Evolutionary conservation across 2,888 invertebrate genomes (phyloP).

Genomic region (Dasypogon diadema): DNA sequence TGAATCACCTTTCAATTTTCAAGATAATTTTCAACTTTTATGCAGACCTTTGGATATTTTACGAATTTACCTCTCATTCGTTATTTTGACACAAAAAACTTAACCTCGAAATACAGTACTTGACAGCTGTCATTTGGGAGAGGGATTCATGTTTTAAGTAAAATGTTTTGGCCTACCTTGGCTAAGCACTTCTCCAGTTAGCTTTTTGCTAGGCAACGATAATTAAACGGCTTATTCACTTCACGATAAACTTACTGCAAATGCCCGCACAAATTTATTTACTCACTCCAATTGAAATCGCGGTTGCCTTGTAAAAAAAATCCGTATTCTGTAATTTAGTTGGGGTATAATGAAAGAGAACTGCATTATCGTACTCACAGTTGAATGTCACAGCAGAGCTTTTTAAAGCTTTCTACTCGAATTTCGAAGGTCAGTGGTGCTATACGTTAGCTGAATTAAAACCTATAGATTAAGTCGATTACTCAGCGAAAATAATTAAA

Average conservation of each 20-base stretch:
- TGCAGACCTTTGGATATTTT: background rate
- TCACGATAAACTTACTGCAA: background rate
- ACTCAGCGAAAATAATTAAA: too few species aligned
- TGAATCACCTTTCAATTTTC: constrained; percentile 17
- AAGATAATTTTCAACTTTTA: background rate
- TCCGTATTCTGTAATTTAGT: background rate
- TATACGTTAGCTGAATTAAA: too few species aligned
- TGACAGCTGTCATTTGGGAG: background rate
- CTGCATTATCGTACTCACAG: too few species aligned
- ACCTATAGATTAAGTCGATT: too few species aligned
- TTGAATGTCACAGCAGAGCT: too few species aligned
- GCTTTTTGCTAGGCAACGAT: background rate
- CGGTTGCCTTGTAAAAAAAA: background rate
- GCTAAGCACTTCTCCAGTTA: background rate
- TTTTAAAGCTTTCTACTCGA: too few species aligned
- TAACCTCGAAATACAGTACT: background rate
- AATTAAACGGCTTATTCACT: background rate
- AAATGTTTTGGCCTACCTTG: constrained; percentile 21
- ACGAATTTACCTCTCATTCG: background rate
- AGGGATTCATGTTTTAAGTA: background rate
- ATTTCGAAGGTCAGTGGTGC: too few species aligned
- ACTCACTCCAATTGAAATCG: background rate
- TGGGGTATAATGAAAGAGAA: background rate
- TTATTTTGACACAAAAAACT: background rate
- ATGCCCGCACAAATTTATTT: background rate